These are phyloP conservation scores for Bombus superbus DNA, from an alignment of 1,140 invertebrate genomes.

Conservation along the genomic window DNA sequence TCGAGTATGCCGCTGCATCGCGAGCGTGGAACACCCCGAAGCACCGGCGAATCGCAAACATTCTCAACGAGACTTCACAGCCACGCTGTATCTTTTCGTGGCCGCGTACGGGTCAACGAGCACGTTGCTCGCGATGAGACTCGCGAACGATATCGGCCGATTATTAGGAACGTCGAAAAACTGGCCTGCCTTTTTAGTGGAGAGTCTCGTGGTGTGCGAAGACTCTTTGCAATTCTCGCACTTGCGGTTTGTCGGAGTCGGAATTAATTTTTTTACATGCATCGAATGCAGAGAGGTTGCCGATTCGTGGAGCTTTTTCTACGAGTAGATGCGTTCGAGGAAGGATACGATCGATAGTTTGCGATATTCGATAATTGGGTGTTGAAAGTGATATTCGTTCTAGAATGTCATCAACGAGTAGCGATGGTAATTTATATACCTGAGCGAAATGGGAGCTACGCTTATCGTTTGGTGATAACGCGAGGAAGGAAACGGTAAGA, in stretches of 20 bases:
- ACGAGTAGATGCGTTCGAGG: neutral
- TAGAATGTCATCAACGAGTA: neutral
- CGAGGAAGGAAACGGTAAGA: no score
- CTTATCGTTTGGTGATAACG: neutral
- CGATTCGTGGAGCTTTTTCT: no score
- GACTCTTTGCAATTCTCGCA: neutral
- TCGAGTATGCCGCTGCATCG: slow-evolving; percentile 49
- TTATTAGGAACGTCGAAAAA: neutral
- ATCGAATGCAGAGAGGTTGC: no score
- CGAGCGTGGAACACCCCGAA: slow-evolving; percentile 13
- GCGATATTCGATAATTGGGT: neutral
- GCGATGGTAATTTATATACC: neutral
- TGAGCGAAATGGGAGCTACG: neutral
- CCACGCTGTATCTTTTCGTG: slow-evolving; percentile 25
- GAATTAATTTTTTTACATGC: no score
- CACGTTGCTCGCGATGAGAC: neutral
- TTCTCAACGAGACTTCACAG: slow-evolving; percentile 32
- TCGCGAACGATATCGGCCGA: neutral
- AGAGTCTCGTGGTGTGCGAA: neutral
- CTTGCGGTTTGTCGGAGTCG: neutral
- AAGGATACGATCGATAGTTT: neutral
- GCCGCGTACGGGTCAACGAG: neutral
- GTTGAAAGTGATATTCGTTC: neutral
- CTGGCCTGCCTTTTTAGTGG: neutral
- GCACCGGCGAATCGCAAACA: slow-evolving; percentile 22